Evolutionary conservation across 2,888 invertebrate species (phyloP).

Genomic region (Melieria crassipennis): DNA sequence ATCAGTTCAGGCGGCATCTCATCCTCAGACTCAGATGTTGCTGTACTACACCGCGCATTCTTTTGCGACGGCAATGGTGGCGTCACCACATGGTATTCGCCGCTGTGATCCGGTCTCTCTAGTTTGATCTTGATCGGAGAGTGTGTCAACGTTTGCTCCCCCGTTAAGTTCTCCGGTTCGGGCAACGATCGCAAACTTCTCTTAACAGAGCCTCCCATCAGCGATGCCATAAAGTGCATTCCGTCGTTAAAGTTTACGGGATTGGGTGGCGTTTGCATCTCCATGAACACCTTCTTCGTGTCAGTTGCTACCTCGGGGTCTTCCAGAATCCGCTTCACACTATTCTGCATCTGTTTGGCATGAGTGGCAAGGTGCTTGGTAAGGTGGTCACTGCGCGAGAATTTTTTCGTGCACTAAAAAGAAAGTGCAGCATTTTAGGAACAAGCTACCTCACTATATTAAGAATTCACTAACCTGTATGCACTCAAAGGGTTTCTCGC

Average conservation of each 20-base stretch:
- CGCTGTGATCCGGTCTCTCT: constrained; percentile 51
- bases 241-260: constrained; percentile 40
- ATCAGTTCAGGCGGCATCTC: background rate
- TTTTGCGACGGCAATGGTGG: constrained; percentile 32
- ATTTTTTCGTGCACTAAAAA: constrained; percentile 58
- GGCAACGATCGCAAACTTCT: background rate
- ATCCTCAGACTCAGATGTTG: background rate
- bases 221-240: constrained; percentile 52
- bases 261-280: constrained; percentile 4
- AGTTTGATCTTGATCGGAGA: constrained; percentile 53
- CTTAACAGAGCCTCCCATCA: background rate
- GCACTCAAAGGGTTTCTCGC: constrained; percentile 61
- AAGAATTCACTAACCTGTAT: constrained; percentile 27
- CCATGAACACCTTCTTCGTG: constrained; percentile 38
- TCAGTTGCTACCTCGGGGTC: constrained; percentile 22
- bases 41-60: too few species aligned
- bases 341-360: constrained; percentile 49
- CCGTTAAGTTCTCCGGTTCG: constrained; percentile 28
- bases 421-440: background rate
- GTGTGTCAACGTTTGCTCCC: constrained; percentile 27
- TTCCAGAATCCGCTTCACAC: constrained; percentile 28
- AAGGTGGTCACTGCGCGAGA: constrained; percentile 61
- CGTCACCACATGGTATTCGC: constrained; percentile 50
- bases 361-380: constrained; percentile 62
- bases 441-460: background rate